phyloP scores from a whole-genome alignment of 2,888 invertebrate species.

The Acronicta aceris region DNA sequence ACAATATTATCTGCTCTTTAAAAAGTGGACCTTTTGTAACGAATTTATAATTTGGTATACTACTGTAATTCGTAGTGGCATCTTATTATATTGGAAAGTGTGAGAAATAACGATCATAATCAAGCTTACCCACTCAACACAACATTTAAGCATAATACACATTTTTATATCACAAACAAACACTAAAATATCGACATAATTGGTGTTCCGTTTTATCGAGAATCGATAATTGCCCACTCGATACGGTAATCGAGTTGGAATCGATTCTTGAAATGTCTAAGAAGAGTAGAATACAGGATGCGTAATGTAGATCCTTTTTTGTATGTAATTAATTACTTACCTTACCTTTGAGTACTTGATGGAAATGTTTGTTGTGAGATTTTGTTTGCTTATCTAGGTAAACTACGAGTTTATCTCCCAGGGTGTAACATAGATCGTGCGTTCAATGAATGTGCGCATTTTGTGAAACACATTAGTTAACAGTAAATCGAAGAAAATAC shows the following conservation, averaged over 20 bases:
- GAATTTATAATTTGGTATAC: not conserved
- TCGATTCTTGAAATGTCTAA: conserved; percentile 25
- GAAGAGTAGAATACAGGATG: conserved; percentile 10
- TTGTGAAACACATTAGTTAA: too few species aligned
- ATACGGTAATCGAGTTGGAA: conserved; percentile 32
- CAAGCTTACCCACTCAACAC: conserved; percentile 23
- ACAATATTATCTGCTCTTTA: not conserved
- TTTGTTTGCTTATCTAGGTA: not conserved
- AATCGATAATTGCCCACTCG: conserved; percentile 40
- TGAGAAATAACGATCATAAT: conserved; percentile 51
- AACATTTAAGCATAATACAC: conserved; percentile 38
- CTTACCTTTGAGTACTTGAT: conserved; percentile 16
- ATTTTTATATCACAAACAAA: conserved; percentile 47
- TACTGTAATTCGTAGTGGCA: conserved; percentile 50
- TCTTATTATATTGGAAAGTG: conserved; percentile 56
- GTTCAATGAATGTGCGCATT: too few species aligned
- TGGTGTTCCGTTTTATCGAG: conserved; percentile 31
- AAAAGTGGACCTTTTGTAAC: conserved; percentile 4
- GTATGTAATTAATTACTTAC: conserved; percentile 17
- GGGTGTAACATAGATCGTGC: too few species aligned
- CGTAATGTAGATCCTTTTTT: conserved; percentile 19
- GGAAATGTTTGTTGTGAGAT: conserved; percentile 13
- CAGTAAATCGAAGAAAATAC: too few species aligned
- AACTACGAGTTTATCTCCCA: not conserved
- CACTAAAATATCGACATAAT: conserved; percentile 42